Percentiles rank a stretch among this genome's conserved stretches.
phyloP scores from a whole-genome alignment of 1,140 invertebrate species.

The Drosophila hydei region DNA sequence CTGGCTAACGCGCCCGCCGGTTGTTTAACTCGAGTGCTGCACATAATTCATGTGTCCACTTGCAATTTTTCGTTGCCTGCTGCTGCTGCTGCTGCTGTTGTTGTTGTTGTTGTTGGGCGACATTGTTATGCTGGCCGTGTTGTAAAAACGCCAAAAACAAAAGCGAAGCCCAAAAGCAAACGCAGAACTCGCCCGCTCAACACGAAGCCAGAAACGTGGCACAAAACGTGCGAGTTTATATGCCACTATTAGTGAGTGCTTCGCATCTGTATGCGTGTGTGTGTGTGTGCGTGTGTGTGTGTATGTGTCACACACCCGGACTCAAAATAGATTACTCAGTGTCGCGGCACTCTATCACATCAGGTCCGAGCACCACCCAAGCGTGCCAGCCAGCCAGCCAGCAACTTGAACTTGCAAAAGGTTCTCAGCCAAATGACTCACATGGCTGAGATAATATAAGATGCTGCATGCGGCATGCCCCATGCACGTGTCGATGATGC shows the following conservation, averaged over 20 bases:
- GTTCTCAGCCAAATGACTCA: slow-evolving; percentile 18
- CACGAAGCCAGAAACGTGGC: slow-evolving; percentile 56
- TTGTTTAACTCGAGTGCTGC: slow-evolving; percentile 81
- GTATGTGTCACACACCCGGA: slow-evolving; percentile 51
- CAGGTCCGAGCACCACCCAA: slow-evolving; percentile 16
- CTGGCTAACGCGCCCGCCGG: slow-evolving; percentile 62
- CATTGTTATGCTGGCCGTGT: slow-evolving; percentile 80
- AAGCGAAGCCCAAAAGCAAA: slow-evolving; percentile 58
- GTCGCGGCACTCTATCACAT: slow-evolving; percentile 76
- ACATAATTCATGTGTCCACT: slow-evolving; percentile 82
- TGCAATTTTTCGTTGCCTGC: slow-evolving; percentile 73
- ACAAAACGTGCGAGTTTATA: slow-evolving; percentile 70
- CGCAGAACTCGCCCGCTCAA: slow-evolving; percentile 3
- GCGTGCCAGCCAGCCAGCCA: slow-evolving; percentile 2
- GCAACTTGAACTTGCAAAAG: slow-evolving; percentile 26
- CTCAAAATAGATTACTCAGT: slow-evolving; percentile 79
- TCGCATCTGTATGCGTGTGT: slow-evolving; percentile 4
- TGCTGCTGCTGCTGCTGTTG: slow-evolving; percentile 18
- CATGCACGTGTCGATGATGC: neutral
- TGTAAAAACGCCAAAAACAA: slow-evolving; percentile 80
- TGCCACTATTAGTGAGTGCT: slow-evolving; percentile 64
- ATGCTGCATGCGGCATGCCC: neutral
- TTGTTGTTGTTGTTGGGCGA: slow-evolving; percentile 39
- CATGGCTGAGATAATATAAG: slow-evolving; percentile 13
- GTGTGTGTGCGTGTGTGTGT: slow-evolving; percentile 16